Base-by-base conservation (phyloP, 2,888 invertebrate genomes). In the Parnassius smintheus region DNA sequence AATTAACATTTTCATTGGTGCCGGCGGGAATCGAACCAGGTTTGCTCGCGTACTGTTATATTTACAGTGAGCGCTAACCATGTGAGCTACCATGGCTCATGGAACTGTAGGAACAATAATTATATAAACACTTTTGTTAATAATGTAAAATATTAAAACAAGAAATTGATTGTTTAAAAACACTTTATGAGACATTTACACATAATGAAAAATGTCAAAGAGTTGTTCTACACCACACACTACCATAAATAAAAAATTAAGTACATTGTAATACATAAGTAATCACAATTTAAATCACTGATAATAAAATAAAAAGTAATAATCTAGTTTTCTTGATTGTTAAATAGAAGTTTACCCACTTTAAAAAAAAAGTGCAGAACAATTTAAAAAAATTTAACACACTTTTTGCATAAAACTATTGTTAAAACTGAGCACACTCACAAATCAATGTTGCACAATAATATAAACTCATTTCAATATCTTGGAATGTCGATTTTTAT, bases 241-340 rank as follows among this genome's bases (percentile, higher is more conserved):
- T n/a, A 56, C 12, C 49, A 62, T 52, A 54, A 56, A 12, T 44
- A 35, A 58, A 61, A 57, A 62, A 62, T 58, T 62, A 62, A 62
- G 62, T 62, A 62, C 58, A 58, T 54, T 48, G 18, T 49, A 55
- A 55, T 61, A 44, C 55, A 50, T 55, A 53, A 44, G 45, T 51
- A 56, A 59, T 50, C 45, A 59, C 54, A 62, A 53, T 52, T 9
- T 45, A 56, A 22, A 54, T 13, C 9, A 41, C n/a, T 41, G 12
- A 41, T 54, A 44, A 25, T 35, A 56, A 41, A 52, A 25, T 54
- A 51, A 61, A 61, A 53, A 53, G 12, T 48, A 35, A 4, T 35
- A 7, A 35, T 7, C 35, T 35, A 35, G 35, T 35, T 35, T 35
- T 35, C 35, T 35, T 7, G 35, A 2, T 7, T 35, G 35, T 35